Base-by-base conservation (phyloP, 2,113 vertebrate species). In the Xiphophorus maculatus region DNA sequence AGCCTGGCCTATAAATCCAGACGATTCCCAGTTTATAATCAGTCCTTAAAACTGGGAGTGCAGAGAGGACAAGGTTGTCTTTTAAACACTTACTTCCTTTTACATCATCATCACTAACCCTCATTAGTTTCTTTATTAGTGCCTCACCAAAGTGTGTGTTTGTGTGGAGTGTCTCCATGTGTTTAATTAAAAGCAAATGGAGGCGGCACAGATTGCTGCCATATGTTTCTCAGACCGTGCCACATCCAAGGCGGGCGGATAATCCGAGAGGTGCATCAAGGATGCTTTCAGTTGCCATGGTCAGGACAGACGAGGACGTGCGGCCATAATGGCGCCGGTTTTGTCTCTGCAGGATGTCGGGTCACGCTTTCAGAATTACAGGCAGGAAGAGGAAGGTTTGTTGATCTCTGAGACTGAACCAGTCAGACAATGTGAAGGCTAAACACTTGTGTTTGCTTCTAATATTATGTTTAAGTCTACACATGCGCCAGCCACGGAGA, bases 111-210 rank as follows among this genome's bases (percentile, higher is more conserved):
- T 82, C 54, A 82, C 83, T 66, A 79, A 6, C 44, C 13, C 27
- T 29, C 37, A 44, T 75, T 78, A 54, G 51, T 74, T 78, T 65
- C 75, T 84, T 80, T 79, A 73, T 81, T 71, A 76, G n/a, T 74
- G 63, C 30, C 64, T 76, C 44, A 54, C 33, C 40, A 40, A 0
- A 37, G 32, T 63, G 33, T 30, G 35, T 27, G 30, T 60, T 61
- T 54, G 25, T 74, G 63, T 17, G n/a, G 25, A 78, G 69, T 10
- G 73, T 76, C 76, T 86, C 77, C 81, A 75, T 88, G 82, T 86
- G 89, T 85, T 85, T 86, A 88, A 92, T 91, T 89, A 90, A 87
- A 85, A 90, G 77, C 77, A 70, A 88, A 88, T 87, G 80, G 76
- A 74, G 69, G 74, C 66, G 12, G 3, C 68, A 75, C 90, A 90